A percentile compares a stretch with the other conserved stretches of the same genome.
These are phyloP conservation scores for Chromobotia macracanthus DNA, from an alignment of 2,797 vertebrate species.

Conservation along the genomic window DNA sequence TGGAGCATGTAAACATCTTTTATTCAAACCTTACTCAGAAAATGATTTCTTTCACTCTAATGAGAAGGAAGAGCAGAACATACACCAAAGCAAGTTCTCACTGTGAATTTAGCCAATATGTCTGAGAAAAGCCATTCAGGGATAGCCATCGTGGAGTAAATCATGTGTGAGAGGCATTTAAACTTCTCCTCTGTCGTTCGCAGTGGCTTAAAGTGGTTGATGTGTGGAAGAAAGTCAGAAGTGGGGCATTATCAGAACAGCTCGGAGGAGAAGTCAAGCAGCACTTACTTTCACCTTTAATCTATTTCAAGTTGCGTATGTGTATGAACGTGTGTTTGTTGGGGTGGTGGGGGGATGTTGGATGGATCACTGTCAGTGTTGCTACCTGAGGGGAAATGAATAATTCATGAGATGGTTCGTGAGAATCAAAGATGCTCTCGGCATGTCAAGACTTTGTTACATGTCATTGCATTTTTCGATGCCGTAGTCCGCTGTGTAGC, in stretches of 20 bases:
- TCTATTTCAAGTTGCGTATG: slow-evolving; percentile 51
- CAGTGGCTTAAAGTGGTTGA: slow-evolving; percentile 33
- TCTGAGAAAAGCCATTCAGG: slow-evolving; percentile 22
- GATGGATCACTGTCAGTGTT: slow-evolving; percentile 51
- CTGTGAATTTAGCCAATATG: slow-evolving; percentile 3
- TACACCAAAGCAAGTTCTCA: not conserved
- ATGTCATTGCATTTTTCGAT: slow-evolving; percentile 47
- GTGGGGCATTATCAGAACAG: slow-evolving; percentile 25
- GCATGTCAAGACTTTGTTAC: slow-evolving; percentile 51
- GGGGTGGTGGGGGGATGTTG: slow-evolving; percentile 4
- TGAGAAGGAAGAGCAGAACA: not conserved
- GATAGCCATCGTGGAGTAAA: slow-evolving; percentile 18
- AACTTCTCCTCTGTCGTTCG: slow-evolving; percentile 41
- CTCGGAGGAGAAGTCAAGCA: slow-evolving; percentile 44
- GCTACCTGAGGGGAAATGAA: slow-evolving; percentile 60
- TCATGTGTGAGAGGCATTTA: slow-evolving; percentile 40
- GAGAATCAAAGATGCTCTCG: slow-evolving; percentile 51
- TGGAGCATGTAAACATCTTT: not conserved
- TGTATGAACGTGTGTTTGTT: slow-evolving; percentile 3
- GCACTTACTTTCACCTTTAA: slow-evolving; percentile 62
- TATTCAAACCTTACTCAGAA: not conserved
- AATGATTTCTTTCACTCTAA: no score
- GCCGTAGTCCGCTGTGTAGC: slow-evolving; percentile 31
- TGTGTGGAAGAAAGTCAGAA: slow-evolving; percentile 42
- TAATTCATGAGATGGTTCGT: slow-evolving; percentile 57